A percentile compares a stretch with the other conserved stretches of the same genome.
Conservation (phyloP, 2,797 vertebrate species). For the Orientallactaga sibirica region DNA sequence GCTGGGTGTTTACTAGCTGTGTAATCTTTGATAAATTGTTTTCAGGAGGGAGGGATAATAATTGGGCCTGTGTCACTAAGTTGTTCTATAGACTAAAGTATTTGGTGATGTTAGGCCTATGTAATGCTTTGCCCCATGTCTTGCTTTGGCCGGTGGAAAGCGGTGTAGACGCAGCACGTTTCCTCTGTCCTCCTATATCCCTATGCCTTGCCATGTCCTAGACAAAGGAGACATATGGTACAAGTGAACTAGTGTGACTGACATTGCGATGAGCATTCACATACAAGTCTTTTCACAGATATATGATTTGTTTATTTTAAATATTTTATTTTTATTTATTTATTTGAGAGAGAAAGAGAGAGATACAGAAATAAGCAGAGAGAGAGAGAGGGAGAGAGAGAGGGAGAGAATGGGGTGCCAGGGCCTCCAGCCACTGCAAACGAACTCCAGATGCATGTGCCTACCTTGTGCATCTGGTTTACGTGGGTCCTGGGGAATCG, state of each 20-base stretch:
- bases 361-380: no score
- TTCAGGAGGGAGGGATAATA: neutral
- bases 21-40: neutral
- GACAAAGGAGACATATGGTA: neutral
- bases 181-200: neutral
- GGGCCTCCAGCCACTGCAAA: no score
- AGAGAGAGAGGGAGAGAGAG: no score
- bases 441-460: no score
- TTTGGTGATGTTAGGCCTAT: neutral
- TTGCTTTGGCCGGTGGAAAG: neutral
- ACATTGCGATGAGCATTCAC: neutral
- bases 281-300: neutral
- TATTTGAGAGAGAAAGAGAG: no score
- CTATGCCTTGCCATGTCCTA: neutral
- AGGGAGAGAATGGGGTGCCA: no score
- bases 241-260: neutral
- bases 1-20: neutral
- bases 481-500: no score
- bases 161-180: neutral
- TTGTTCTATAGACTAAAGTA: neutral
- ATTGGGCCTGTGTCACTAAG: neutral
- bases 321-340: no score
- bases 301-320: conserved; percentile 3
- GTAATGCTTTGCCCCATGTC: neutral
- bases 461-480: no score